Conservation (phyloP, 2,113 vertebrate species). For the Hoplias malabaricus region DNA sequence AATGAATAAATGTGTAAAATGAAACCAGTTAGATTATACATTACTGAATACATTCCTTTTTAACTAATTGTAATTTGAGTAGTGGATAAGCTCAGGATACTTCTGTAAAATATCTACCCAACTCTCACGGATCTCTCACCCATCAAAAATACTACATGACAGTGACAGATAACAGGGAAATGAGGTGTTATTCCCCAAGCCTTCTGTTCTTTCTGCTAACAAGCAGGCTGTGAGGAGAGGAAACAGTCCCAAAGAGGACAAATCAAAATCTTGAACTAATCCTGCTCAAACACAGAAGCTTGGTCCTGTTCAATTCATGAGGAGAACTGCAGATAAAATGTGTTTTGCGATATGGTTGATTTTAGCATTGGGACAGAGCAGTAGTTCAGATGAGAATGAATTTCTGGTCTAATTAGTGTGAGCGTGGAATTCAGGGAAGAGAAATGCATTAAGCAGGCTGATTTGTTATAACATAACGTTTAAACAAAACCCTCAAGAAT, state of each 20-base stretch:
- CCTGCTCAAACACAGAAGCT: neutral
- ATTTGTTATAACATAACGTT: neutral
- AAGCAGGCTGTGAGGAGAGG: neutral
- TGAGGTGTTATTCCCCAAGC: neutral
- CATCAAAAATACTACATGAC: neutral
- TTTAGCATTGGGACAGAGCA: too few species aligned
- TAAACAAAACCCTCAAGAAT: neutral
- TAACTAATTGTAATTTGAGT: too few species aligned
- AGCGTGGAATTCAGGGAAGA: neutral
- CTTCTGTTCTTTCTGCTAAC: neutral
- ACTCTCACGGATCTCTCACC: neutral
- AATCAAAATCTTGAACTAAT: neutral
- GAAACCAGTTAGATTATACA: too few species aligned
- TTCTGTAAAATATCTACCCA: too few species aligned
- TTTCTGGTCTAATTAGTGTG: neutral
- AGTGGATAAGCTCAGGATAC: too few species aligned
- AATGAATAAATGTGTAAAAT: too few species aligned
- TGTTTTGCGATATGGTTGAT: neutral
- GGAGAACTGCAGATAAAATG: neutral
- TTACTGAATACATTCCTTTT: too few species aligned
- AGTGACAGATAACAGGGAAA: neutral
- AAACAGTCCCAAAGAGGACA: neutral
- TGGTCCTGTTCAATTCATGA: neutral
- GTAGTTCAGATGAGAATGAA: too few species aligned
- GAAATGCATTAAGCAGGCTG: neutral